phyloP scores from a whole-genome alignment of 2,113 vertebrate species.

The Struthidea cinerea region DNA sequence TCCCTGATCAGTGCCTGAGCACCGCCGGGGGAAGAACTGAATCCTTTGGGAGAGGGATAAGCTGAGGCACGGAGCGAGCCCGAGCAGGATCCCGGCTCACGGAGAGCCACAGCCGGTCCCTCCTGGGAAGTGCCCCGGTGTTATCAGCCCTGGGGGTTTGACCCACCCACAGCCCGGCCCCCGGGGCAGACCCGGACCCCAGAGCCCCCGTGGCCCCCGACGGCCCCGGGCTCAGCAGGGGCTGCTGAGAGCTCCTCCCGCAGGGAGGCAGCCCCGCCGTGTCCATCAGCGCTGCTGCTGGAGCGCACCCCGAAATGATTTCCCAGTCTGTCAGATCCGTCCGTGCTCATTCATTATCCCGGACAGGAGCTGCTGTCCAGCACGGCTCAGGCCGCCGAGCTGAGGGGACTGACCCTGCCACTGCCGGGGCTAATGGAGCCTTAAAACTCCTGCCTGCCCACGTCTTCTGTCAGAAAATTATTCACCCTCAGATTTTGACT shows the following conservation, averaged over 20 bases:
- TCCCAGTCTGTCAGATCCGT: background rate
- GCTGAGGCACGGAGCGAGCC: background rate
- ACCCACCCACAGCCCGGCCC: accelerated
- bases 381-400: background rate
- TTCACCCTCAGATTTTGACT: background rate
- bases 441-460: background rate
- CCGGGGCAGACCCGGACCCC: accelerated
- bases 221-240: accelerated
- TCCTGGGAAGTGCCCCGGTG: accelerated
- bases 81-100: background rate
- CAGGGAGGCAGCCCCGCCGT: background rate
- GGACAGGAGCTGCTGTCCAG: background rate
- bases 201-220: accelerated
- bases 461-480: background rate
- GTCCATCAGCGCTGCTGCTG: background rate
- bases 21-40: background rate
- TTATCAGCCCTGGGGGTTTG: background rate
- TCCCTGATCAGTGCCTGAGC: background rate
- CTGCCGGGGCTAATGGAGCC: background rate
- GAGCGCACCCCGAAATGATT: background rate
- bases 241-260: background rate
- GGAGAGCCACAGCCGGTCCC: background rate
- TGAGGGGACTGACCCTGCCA: background rate
- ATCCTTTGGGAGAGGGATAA: background rate
- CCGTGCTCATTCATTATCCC: background rate